These are phyloP conservation scores for Anthophora plumipes DNA, from an alignment of 2,888 invertebrate species.

Conservation along the genomic window DNA sequence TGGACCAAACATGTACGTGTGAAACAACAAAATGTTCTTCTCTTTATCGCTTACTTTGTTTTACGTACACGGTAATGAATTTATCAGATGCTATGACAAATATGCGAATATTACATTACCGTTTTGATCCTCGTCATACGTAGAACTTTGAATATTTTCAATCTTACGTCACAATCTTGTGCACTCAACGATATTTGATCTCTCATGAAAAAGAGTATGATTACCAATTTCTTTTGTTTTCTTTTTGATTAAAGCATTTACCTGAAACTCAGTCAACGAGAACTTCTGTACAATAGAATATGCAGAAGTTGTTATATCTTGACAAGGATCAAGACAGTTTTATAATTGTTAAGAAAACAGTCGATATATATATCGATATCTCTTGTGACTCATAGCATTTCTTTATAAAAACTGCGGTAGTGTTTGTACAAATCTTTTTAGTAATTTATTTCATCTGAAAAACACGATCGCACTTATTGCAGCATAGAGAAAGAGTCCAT, in stretches of 20 bases:
- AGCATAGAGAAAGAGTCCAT: slow-evolving; percentile 47
- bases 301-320: slow-evolving; percentile 4
- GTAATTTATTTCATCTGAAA: slow-evolving; percentile 34
- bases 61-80: slow-evolving; percentile 10
- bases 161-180: slow-evolving; percentile 47
- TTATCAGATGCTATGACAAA: slow-evolving; percentile 3
- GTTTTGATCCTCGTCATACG: slow-evolving; percentile 31
- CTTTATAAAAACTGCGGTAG: slow-evolving; percentile 40
- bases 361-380: not conserved
- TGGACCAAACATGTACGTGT: slow-evolving; percentile 42
- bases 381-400: slow-evolving; percentile 23
- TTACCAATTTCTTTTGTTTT: not conserved
- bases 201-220: slow-evolving; percentile 36
- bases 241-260: slow-evolving; percentile 16
- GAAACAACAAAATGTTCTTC: slow-evolving; percentile 27
- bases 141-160: slow-evolving; percentile 28
- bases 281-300: slow-evolving; percentile 18
- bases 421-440: slow-evolving; percentile 47
- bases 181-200: slow-evolving; percentile 33
- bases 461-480: slow-evolving; percentile 47
- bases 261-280: slow-evolving; percentile 37
- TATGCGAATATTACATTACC: slow-evolving; percentile 6
- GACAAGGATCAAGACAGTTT: slow-evolving; percentile 42
- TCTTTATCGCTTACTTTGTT: slow-evolving; percentile 16
- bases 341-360: slow-evolving; percentile 10